phyloP scores from a whole-genome alignment of 2,113 vertebrate species.

The Anarhynchus alexandrinus region DNA sequence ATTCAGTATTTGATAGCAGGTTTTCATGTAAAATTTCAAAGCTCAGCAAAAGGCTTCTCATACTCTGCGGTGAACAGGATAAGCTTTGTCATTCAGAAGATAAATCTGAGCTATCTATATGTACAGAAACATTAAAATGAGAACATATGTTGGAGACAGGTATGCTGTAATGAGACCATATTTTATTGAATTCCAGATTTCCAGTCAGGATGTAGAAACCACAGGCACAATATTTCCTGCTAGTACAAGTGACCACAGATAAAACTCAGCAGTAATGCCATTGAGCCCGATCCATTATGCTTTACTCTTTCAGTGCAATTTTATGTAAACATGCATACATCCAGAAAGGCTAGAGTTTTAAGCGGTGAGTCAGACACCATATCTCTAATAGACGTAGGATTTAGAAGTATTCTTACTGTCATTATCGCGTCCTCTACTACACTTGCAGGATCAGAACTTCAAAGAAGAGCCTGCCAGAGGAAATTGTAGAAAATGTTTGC shows the following conservation, averaged over 20 bases:
- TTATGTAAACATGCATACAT: background rate
- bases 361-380: background rate
- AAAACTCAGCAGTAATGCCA: constrained; percentile 53
- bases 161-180: constrained; percentile 49
- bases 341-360: background rate
- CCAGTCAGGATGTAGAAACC: constrained; percentile 64
- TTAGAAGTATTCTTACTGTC: background rate
- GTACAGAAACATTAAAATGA: constrained; percentile 42
- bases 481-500: constrained; percentile 60
- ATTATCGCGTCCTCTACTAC: background rate
- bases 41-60: background rate
- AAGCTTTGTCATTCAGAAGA: background rate
- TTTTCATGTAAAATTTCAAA: constrained; percentile 2
- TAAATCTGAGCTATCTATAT: constrained; percentile 20
- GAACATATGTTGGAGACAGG: constrained; percentile 51
- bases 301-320: background rate
- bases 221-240: constrained; percentile 58
- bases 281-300: background rate
- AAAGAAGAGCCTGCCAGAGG: constrained; percentile 35
- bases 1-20: background rate
- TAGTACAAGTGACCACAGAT: constrained; percentile 58
- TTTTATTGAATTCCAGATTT: constrained; percentile 63
- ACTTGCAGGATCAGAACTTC: constrained; percentile 12
- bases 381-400: background rate
- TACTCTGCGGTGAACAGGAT: background rate